Conservation (phyloP, 2,113 vertebrate genomes). For the Pluvialis apricaria region DNA sequence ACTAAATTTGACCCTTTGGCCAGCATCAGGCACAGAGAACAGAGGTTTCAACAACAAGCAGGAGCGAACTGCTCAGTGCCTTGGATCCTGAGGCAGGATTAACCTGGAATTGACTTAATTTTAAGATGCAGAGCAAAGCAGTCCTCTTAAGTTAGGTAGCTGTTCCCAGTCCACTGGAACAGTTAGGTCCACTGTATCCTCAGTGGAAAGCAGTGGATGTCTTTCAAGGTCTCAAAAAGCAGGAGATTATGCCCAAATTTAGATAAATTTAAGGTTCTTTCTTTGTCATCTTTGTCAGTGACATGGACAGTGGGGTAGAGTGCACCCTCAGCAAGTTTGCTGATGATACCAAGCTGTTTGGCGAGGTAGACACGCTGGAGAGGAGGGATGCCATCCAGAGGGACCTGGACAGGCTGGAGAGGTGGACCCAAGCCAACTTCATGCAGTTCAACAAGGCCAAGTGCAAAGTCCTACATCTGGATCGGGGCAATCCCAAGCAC, state of each 20-base stretch:
- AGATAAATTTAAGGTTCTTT: background rate
- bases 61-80: background rate
- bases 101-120: background rate
- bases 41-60: background rate
- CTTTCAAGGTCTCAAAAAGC: background rate
- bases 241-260: background rate
- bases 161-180: background rate
- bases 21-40: background rate
- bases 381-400: no score
- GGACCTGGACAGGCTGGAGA: no score
- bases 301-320: no score
- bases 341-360: no score
- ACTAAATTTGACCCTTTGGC: background rate
- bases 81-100: background rate
- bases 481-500: no score
- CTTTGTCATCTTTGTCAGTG: no score
- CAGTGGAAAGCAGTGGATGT: background rate
- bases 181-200: background rate
- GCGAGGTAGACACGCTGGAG: no score
- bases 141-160: background rate
- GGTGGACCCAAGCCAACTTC: no score
- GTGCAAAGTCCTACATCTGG: no score
- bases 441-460: no score
- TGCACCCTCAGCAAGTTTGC: no score
- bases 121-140: background rate